Conservation (phyloP, 2,888 invertebrate species). For the Lithophane socia region DNA sequence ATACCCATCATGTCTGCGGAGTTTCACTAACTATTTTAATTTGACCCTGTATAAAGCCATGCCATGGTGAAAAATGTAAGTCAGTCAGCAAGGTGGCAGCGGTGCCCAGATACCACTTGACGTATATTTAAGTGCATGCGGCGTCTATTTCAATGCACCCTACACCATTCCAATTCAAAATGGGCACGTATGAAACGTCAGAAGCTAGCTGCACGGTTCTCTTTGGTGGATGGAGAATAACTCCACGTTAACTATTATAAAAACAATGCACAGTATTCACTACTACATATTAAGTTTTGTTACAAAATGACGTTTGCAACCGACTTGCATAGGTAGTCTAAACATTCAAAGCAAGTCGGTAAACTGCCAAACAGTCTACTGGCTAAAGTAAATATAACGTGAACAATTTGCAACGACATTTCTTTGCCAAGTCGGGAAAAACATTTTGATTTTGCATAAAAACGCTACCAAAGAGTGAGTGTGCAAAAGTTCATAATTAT, state of each 20-base stretch:
- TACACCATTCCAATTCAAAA: neutral
- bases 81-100: neutral
- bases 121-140: neutral
- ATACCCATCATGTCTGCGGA: neutral
- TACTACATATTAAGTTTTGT: neutral
- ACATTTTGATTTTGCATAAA: slow-evolving; percentile 7
- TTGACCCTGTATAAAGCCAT: neutral
- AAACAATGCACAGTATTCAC: neutral
- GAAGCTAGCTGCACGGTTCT: neutral
- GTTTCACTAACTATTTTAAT: neutral
- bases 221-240: neutral
- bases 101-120: neutral
- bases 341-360: slow-evolving; percentile 11
- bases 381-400: slow-evolving; percentile 1
- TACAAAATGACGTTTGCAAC: neutral
- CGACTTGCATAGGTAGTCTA: slow-evolving; percentile 1
- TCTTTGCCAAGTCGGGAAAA: slow-evolving; percentile 8
- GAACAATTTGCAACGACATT: slow-evolving; percentile 4
- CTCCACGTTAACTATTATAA: neutral
- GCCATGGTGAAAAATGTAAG: neutral
- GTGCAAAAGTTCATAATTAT: neutral
- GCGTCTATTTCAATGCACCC: neutral
- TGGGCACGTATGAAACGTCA: neutral
- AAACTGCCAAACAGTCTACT: neutral
- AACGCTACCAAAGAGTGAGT: neutral